A percentile compares a stretch with the other conserved stretches of the same genome.
Evolutionary conservation across 2,888 invertebrate species (phyloP).

Genomic region (Anticlea derivata): DNA sequence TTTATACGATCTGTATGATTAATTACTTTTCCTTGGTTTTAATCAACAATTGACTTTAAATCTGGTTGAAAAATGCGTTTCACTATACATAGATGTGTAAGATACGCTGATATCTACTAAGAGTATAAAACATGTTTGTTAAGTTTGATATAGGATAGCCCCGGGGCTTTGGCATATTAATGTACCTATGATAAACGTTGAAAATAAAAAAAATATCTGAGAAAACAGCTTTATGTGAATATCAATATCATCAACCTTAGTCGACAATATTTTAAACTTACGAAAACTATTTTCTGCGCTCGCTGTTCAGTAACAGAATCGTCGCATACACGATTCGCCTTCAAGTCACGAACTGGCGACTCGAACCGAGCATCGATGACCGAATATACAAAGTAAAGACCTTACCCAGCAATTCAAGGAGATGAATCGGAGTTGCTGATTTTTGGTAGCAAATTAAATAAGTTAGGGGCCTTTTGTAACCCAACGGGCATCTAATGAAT

Average conservation of each 20-base stretch:
- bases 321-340: slow-evolving; percentile 31
- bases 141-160: too few species aligned
- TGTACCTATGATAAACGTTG: neutral
- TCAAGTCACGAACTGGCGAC: slow-evolving; percentile 36
- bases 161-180: too few species aligned
- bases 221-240: neutral
- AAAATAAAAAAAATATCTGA: too few species aligned
- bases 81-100: too few species aligned
- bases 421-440: too few species aligned
- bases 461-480: neutral
- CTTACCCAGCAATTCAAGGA: too few species aligned
- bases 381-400: slow-evolving; percentile 24
- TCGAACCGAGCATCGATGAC: slow-evolving; percentile 25
- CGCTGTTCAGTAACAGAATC: slow-evolving; percentile 14
- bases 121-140: too few species aligned
- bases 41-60: neutral
- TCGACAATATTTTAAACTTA: slow-evolving; percentile 1
- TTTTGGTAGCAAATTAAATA: slow-evolving; percentile 5
- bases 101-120: too few species aligned
- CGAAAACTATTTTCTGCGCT: slow-evolving; percentile 10
- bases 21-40: slow-evolving; percentile 10
- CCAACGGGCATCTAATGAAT: slow-evolving; percentile 1
- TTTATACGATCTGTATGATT: slow-evolving; percentile 19
- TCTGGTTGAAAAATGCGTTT: neutral
- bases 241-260: slow-evolving; percentile 1